Percentiles rank a stretch among this genome's conserved stretches.
Conservation (phyloP, 92 coral and sea anemone genomes). For the Muricea muricata region DNA sequence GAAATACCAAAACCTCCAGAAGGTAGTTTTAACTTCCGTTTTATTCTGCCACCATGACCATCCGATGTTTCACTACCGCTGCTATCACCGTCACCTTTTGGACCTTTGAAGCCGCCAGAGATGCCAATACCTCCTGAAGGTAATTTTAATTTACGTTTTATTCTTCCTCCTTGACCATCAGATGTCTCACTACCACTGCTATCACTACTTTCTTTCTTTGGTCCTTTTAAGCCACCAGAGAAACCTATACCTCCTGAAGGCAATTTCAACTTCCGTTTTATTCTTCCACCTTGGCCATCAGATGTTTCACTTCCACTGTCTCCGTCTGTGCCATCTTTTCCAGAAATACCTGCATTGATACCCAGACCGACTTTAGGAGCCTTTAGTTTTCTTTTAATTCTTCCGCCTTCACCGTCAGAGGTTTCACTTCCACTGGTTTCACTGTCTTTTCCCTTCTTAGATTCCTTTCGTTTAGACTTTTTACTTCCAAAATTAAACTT, state of each 20-base stretch:
- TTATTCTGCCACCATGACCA: neutral
- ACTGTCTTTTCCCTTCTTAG: constrained; percentile 19
- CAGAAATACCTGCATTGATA: too few relatives aligned
- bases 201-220: neutral
- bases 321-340: too few relatives aligned
- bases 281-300: too few relatives aligned
- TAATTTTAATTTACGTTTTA: constrained; percentile 4
- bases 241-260: neutral
- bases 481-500: constrained; percentile 6
- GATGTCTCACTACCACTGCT: constrained; percentile 31
- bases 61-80: neutral
- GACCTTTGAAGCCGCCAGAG: neutral
- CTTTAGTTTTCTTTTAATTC: constrained; percentile 34
- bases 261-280: too few relatives aligned
- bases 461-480: neutral
- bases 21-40: neutral
- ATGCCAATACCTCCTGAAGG: neutral
- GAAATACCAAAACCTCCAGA: neutral
- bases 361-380: constrained; percentile 18
- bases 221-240: neutral
- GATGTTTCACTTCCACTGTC: too few relatives aligned
- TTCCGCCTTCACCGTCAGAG: constrained; percentile 34
- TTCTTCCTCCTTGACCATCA: constrained; percentile 35
- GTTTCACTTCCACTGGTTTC: constrained; percentile 33
- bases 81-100: constrained; percentile 3